Evolutionary conservation across 2,797 vertebrate genomes (phyloP), one percentile per base, ranked within the genome.

Genomic region (Chloroceryle amazona): DNA sequence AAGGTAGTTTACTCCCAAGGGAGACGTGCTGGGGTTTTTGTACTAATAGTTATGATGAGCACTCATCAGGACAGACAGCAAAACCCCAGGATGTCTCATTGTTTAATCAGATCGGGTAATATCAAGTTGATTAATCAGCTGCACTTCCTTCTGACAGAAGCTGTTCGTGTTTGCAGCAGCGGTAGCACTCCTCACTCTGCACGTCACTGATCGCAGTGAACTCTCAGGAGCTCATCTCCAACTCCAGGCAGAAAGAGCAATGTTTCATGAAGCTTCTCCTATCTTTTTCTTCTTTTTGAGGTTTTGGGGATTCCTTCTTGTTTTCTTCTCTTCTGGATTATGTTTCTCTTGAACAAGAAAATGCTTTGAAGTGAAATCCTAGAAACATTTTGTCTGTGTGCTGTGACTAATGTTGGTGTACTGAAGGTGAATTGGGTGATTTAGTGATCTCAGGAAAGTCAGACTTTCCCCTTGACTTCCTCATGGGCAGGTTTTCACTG

Each of bases 71-170:
- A 97, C 95, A 97, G 98, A 98, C 98, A 97, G 98, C 97, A 98
- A 98, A 98, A 97, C 98, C 96, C 97, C 98, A 94, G 98, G 98
- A 97, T 8, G 97, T 98, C 98, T 98, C 98, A 96, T 98, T 98
- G 98, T 98, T 98, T 98, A 98, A 98, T 99, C 98, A 99, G 98
- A 96, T 97, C 35, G 92, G 96, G 95, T 97, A 97, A 98, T 96
- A 97, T 92, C 96, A 94, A 97, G 97, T 97, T 98, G 98, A 98
- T 98, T 98, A 98, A 98, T 97, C 96, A 96, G 52, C 97, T 91
- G 75, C 13, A 65, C 94, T 98, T 97, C 96, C 86, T 95, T 97
- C 96, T 96, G 97, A 90, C 95, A 96, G 95, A 91, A 70, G 94
- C 95, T 67, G 93, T 70, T 93, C 14, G 1, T 57, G 92, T 92